Percentiles rank a stretch among this genome's conserved stretches.
These are phyloP conservation scores for Zoanthus sansibaricus DNA, from an alignment of 92 coral and sea anemone genomes.

Conservation along the genomic window DNA sequence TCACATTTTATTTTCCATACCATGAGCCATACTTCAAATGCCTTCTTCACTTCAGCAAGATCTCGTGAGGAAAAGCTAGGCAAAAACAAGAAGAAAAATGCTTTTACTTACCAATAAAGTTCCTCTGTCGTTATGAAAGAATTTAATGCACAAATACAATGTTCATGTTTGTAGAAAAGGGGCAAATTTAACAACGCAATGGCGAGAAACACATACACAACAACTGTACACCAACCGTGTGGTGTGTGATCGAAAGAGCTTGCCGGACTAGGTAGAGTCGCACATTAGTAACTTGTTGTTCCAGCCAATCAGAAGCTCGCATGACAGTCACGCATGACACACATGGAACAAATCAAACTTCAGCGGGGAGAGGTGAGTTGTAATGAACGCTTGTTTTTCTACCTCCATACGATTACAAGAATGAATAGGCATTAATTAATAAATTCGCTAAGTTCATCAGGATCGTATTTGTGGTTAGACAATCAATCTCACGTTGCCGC, in stretches of 20 bases:
- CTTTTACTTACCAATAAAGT: slow-evolving; percentile 14
- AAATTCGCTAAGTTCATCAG: background rate
- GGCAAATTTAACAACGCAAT: slow-evolving; percentile 11
- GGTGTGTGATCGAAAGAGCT: background rate
- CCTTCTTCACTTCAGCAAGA: background rate
- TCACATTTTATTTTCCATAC: slow-evolving; percentile 14
- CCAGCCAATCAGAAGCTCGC: slow-evolving; percentile 36
- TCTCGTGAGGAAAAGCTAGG: slow-evolving; percentile 34
- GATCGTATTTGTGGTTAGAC: background rate
- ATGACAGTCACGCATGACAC: slow-evolving; percentile 48
- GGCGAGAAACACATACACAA: slow-evolving; percentile 3
- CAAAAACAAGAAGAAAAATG: background rate
- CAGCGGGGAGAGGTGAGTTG: slow-evolving; percentile 9
- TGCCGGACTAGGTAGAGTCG: slow-evolving; percentile 17
- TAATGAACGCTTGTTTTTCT: background rate
- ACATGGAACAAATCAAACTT: background rate
- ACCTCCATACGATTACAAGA: background rate
- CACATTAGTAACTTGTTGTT: slow-evolving; percentile 18
- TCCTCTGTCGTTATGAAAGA: background rate
- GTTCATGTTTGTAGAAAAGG: slow-evolving; percentile 7
- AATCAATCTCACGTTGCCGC: background rate
- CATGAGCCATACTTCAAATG: slow-evolving; percentile 31
- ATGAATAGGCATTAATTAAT: background rate
- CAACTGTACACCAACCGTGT: background rate
- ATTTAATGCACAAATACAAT: background rate